Conservation (phyloP, 2,113 vertebrate species). For the Triplophysa rosa region DNA sequence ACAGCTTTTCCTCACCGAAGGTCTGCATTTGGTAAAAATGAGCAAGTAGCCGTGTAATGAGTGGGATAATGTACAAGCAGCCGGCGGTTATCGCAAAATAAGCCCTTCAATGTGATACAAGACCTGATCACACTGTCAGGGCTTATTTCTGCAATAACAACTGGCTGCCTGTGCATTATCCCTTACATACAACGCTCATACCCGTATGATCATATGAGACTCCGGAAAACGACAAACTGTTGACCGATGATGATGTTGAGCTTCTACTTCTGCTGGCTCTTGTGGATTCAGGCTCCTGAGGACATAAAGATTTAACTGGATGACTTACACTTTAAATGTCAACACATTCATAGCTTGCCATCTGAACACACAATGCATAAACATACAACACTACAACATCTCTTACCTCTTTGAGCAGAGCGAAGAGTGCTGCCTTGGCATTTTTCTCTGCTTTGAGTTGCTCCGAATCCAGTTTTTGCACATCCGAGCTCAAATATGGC, state of each 20-base stretch:
- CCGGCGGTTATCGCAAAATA: too few species aligned
- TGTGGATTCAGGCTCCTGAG: constrained; percentile 51
- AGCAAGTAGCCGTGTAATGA: too few species aligned
- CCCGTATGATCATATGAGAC: constrained; percentile 60
- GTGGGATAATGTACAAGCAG: too few species aligned
- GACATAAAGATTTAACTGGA: background rate
- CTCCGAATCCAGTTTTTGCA: constrained; percentile 74
- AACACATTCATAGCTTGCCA: constrained; percentile 4
- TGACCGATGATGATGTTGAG: constrained; percentile 38
- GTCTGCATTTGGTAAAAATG: too few species aligned
- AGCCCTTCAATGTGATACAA: too few species aligned
- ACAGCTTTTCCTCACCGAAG: too few species aligned
- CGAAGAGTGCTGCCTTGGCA: constrained; percentile 75
- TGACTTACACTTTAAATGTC: too few species aligned
- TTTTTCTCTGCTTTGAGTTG: constrained; percentile 80
- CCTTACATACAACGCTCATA: constrained; percentile 36
- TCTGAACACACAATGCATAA: too few species aligned
- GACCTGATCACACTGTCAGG: too few species aligned
- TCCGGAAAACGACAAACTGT: constrained; percentile 53
- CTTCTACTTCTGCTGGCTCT: constrained; percentile 40
- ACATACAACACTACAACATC: background rate
- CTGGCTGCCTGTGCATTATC: too few species aligned
- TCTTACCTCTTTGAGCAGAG: constrained; percentile 79
- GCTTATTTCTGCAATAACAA: too few species aligned
- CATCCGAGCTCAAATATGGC: constrained; percentile 77